Evolutionary conservation across 1,140 invertebrate genomes (phyloP).

Genomic region (Temnothorax curvispinosus): DNA sequence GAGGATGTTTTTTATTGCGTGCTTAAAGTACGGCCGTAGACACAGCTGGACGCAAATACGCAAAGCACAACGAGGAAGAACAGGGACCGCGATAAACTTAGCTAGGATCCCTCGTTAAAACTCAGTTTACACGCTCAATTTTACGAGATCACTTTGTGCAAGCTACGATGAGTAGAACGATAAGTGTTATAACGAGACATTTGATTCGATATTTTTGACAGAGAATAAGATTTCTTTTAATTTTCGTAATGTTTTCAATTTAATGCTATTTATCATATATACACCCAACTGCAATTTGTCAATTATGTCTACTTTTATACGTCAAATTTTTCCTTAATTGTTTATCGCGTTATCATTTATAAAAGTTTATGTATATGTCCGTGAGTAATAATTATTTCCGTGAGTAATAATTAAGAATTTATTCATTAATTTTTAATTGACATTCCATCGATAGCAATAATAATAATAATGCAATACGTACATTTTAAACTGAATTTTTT

Average conservation of each 20-base stretch:
- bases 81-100: conserved; percentile 37
- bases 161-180: background rate
- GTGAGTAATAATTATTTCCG: too few species aligned
- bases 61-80: conserved; percentile 11
- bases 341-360: background rate
- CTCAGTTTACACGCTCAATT: conserved; percentile 54
- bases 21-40: conserved; percentile 41
- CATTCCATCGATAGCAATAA: background rate
- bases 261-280: background rate
- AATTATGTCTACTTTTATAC: background rate
- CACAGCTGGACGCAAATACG: conserved; percentile 60
- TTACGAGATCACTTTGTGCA: conserved; percentile 35
- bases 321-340: background rate
- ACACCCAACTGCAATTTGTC: background rate
- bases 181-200: conserved; percentile 39
- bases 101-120: conserved; percentile 51
- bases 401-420: background rate
- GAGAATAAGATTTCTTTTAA: background rate
- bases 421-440: background rate
- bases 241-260: background rate
- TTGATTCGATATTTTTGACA: conserved; percentile 18
- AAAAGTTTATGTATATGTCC: background rate
- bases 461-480: background rate
- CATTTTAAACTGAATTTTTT: background rate
- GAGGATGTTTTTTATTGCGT: conserved; percentile 48